Conservation (phyloP, 2,888 invertebrate species). For the Merodon equestris region DNA sequence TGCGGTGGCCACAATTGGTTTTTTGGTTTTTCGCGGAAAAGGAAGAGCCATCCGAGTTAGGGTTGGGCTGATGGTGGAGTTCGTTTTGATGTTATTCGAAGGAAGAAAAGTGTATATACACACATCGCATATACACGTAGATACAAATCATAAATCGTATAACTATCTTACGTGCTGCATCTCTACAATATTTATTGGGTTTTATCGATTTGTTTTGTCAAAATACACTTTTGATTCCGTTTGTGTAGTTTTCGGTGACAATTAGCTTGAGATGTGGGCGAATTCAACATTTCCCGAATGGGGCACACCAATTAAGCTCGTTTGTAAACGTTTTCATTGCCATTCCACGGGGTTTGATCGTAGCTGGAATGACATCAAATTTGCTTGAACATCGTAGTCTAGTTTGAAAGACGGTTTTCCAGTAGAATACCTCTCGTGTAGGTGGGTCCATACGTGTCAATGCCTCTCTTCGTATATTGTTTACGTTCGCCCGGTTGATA, state of each 20-base stretch:
- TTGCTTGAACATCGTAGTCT: no score
- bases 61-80: conserved; percentile 57
- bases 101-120: conserved; percentile 34
- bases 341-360: no score
- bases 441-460: no score
- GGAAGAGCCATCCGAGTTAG: conserved; percentile 36
- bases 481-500: no score
- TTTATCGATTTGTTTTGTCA: conserved; percentile 62
- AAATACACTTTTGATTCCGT: neutral
- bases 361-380: no score
- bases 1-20: neutral
- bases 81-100: conserved; percentile 49
- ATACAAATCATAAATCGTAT: conserved; percentile 28
- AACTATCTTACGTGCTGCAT: conserved; percentile 37
- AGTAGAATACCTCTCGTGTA: no score
- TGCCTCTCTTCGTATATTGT: no score
- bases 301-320: conserved; percentile 33
- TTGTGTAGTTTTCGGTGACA: no score
- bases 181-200: conserved; percentile 44
- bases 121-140: conserved; percentile 14
- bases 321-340: no score
- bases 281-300: neutral
- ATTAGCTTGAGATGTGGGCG: no score
- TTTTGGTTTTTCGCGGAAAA: conserved; percentile 29
- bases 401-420: no score